Conservation (phyloP, 37 sponge, comb jelly and placozoan genomes). For the Amphimedon queenslandica region DNA sequence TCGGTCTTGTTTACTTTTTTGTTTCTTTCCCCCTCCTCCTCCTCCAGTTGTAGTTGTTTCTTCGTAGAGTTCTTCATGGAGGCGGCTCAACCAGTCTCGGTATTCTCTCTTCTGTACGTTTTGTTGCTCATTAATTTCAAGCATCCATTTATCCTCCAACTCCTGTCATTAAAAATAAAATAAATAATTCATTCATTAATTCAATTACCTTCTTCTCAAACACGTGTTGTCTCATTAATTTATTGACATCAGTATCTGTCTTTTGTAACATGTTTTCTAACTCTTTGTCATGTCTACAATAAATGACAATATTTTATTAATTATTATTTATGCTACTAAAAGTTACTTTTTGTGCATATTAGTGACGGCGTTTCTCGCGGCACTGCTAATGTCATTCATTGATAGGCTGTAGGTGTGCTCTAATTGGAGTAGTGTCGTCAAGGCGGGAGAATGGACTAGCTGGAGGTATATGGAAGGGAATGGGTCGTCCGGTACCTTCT, state of each 20-base stretch:
- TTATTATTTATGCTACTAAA: not conserved
- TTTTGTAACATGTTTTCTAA: slow-evolving; percentile 20
- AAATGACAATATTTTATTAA: not conserved
- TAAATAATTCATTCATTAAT: not conserved
- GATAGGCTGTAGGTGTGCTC: slow-evolving; percentile 81
- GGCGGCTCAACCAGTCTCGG: slow-evolving; percentile 62
- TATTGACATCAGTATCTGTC: slow-evolving; percentile 54
- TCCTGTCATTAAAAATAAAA: not conserved
- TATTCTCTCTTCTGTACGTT: slow-evolving; percentile 71
- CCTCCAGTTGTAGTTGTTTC: too few species aligned
- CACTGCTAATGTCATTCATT: slow-evolving; percentile 42
- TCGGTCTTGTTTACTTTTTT: too few species aligned
- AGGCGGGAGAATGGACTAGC: slow-evolving; percentile 81
- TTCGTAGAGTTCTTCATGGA: slow-evolving; percentile 45
- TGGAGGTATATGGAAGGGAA: slow-evolving; percentile 80
- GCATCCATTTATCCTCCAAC: slow-evolving; percentile 39
- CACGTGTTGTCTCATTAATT: slow-evolving; percentile 40
- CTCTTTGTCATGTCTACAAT: slow-evolving; percentile 36
- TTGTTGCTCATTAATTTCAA: slow-evolving; percentile 44
- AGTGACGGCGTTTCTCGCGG: slow-evolving; percentile 30
- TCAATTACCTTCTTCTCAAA: slow-evolving; percentile 40
- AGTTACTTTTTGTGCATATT: slow-evolving; percentile 51
- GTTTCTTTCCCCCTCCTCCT: too few species aligned
- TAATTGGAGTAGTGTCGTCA: slow-evolving; percentile 82
- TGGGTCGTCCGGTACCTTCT: slow-evolving; percentile 12